Conservation (phyloP, 1,140 invertebrate genomes). For the Tetramorium alpestre region DNA sequence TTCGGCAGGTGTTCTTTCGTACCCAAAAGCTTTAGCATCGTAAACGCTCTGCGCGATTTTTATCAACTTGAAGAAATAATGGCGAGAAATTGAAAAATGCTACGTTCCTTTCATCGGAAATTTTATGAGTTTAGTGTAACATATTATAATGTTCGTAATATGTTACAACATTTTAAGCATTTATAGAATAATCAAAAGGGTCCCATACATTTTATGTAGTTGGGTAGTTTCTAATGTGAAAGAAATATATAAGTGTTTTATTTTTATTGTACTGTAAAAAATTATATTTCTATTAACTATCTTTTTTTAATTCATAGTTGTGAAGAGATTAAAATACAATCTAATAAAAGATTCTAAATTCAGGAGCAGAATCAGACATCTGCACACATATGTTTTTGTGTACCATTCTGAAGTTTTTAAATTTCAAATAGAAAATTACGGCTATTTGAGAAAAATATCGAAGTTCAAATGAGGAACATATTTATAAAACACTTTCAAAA, state of each 20-base stretch:
- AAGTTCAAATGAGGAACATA: not conserved
- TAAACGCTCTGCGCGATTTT: not conserved
- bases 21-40: not conserved
- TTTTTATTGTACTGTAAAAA: not conserved
- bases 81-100: not conserved
- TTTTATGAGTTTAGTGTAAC: not conserved
- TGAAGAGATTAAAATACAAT: not conserved
- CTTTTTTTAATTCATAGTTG: not conserved
- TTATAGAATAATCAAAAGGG: not conserved
- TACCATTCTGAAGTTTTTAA: not conserved
- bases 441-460: not conserved
- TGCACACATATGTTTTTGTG: not conserved
- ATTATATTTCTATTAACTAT: not conserved
- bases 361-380: not conserved
- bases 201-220: not conserved
- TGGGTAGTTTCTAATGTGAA: not conserved
- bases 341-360: not conserved
- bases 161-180: not conserved
- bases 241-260: not conserved
- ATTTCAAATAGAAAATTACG: not conserved
- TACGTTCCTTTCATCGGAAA: not conserved
- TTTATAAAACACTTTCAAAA: not conserved
- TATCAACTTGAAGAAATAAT: not conserved
- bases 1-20: slow-evolving; percentile 12
- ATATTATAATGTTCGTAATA: not conserved